Conservation (phyloP, 2,113 vertebrate genomes). For the Myotis brandtii region DNA sequence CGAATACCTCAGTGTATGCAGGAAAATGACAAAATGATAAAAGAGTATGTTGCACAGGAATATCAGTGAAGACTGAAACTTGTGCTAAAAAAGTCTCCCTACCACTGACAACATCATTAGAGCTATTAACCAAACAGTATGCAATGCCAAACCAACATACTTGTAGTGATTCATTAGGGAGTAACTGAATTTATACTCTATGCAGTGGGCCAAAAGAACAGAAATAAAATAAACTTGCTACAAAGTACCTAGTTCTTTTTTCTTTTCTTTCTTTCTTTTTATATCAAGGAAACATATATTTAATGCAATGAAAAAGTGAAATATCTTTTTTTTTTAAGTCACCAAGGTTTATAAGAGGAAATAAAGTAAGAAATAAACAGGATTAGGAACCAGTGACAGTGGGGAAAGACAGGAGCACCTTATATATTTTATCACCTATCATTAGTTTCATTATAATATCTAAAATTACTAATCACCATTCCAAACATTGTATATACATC, state of each 20-base stretch:
- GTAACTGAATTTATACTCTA: conserved; percentile 40
- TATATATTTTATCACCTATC: background rate
- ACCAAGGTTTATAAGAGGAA: conserved; percentile 18
- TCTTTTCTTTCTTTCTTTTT: background rate
- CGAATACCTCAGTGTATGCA: conserved; percentile 56
- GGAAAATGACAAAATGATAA: conserved; percentile 71
- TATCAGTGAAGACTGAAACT: conserved; percentile 69
- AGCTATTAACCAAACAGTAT: conserved; percentile 71
- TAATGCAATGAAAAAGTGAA: conserved; percentile 57
- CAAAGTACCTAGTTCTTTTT: conserved; percentile 30
- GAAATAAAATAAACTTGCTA: background rate
- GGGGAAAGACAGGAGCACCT: background rate
- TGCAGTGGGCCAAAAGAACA: background rate
- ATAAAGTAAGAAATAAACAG: background rate
- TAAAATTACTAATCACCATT: background rate
- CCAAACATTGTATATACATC: background rate
- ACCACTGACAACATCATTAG: conserved; percentile 73
- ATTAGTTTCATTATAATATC: background rate
- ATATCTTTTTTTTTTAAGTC: background rate
- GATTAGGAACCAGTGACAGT: background rate
- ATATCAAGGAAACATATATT: conserved; percentile 2
- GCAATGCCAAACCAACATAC: background rate
- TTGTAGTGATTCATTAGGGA: conserved; percentile 57
- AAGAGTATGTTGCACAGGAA: conserved; percentile 57
- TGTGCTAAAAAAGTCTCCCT: conserved; percentile 60